Percentiles rank a stretch among this genome's conserved stretches.
Conservation (phyloP, 2,113 vertebrate species). For the Ifrita kowaldi region DNA sequence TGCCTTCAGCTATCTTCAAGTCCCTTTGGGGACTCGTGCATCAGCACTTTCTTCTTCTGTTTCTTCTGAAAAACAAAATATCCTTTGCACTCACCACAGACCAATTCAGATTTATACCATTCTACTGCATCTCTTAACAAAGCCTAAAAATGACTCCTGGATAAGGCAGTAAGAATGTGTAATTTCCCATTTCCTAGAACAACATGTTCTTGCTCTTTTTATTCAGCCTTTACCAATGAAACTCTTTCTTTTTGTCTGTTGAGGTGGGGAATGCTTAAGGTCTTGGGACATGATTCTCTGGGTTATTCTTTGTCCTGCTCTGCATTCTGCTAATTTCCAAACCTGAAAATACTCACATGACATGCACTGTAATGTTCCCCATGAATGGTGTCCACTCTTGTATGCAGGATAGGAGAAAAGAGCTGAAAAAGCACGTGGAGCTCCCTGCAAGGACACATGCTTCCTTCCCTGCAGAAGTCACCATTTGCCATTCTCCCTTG, state of each 20-base stretch:
- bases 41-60: not conserved
- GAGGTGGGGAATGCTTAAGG: not conserved
- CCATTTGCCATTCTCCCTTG: not conserved
- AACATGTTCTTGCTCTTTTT: not conserved
- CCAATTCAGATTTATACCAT: not conserved
- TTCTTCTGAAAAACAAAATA: not conserved
- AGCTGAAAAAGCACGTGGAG: not conserved
- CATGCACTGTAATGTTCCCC: too few relatives aligned
- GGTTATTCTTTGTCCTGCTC: not conserved
- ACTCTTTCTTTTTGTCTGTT: not conserved
- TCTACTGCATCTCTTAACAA: not conserved
- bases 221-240: not conserved
- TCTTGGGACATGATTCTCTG: not conserved
- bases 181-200: not conserved
- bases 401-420: not conserved
- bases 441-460: not conserved
- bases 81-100: not conserved
- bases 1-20: not conserved
- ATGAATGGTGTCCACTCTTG: not conserved
- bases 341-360: not conserved
- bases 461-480: not conserved
- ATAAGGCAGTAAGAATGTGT: not conserved
- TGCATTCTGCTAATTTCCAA: not conserved
- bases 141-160: not conserved
- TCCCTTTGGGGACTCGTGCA: not conserved